Percentiles rank a stretch among this genome's conserved stretches.
phyloP scores from a whole-genome alignment of 2,888 invertebrate genomes.

The Hetaerina titia region DNA sequence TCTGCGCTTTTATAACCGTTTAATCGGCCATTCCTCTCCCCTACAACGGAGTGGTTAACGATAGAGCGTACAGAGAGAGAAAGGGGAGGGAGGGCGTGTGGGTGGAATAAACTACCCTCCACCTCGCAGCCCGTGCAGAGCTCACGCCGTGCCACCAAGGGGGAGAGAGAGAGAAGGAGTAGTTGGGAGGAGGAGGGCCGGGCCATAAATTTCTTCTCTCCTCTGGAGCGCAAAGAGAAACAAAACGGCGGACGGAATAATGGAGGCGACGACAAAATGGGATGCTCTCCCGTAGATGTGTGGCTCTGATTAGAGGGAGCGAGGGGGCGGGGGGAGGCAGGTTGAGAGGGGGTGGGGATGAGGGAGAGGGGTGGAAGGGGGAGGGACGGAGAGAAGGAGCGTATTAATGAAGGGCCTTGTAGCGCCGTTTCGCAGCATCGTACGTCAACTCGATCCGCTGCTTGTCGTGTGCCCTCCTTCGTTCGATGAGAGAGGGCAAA shows the following conservation, averaged over 20 bases:
- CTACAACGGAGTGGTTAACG: background rate
- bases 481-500: conserved; percentile 29
- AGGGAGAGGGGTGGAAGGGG: too few relatives aligned
- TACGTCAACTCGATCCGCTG: conserved; percentile 66
- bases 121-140: conserved; percentile 31
- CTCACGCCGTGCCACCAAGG: conserved; percentile 44
- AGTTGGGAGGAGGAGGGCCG: background rate
- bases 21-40: conserved; percentile 52
- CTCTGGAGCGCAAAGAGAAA: conserved; percentile 50
- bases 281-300: conserved; percentile 63
- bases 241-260: conserved; percentile 64
- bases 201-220: conserved; percentile 58
- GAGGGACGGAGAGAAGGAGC: conserved; percentile 40
- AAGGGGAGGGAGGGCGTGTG: background rate
- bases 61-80: conserved; percentile 3
- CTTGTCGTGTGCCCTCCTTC: conserved; percentile 67
- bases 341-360: background rate
- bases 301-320: conserved; percentile 63
- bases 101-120: conserved; percentile 5
- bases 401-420: conserved; percentile 67
- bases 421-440: conserved; percentile 65
- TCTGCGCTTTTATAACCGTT: conserved; percentile 46
- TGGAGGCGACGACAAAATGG: conserved; percentile 67
- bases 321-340: background rate
- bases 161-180: background rate